Conservation (phyloP, 2,797 vertebrate species). For the Mormyrops boulengeri region DNA sequence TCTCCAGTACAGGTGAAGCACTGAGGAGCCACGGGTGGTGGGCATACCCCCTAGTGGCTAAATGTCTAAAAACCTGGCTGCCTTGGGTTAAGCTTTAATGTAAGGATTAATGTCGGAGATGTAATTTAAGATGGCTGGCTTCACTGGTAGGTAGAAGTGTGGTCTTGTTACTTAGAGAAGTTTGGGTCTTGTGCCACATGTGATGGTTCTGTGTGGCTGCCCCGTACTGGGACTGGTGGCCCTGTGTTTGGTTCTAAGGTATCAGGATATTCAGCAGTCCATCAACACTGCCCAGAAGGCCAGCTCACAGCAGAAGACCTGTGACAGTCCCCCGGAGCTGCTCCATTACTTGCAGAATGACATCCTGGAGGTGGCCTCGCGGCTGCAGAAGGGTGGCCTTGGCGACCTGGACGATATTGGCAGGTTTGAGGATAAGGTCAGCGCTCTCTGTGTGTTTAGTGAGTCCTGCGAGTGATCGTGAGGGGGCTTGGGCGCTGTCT, state of each 20-base stretch:
- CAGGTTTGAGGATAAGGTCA: slow-evolving; percentile 72
- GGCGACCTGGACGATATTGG: slow-evolving; percentile 81
- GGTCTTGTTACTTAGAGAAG: not conserved
- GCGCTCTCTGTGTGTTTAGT: slow-evolving; percentile 10
- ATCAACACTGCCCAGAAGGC: slow-evolving; percentile 79
- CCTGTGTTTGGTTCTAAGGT: slow-evolving; percentile 54
- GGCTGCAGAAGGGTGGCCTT: slow-evolving; percentile 89
- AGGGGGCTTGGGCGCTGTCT: not conserved
- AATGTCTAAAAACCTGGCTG: not conserved
- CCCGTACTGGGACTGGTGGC: not conserved
- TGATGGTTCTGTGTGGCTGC: not conserved
- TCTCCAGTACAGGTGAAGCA: slow-evolving; percentile 73
- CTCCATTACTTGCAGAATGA: slow-evolving; percentile 85
- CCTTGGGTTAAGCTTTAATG: not conserved
- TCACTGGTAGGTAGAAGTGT: not conserved
- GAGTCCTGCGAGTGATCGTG: not conserved
- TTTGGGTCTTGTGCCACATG: not conserved
- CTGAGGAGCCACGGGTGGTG: not conserved
- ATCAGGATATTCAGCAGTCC: slow-evolving; percentile 86
- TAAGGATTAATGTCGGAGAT: not conserved
- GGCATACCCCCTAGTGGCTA: not conserved
- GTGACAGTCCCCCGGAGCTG: slow-evolving; percentile 80
- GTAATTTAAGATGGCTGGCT: not conserved
- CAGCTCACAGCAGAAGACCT: slow-evolving; percentile 76
- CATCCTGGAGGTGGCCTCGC: slow-evolving; percentile 84